Base-by-base conservation (phyloP, 2,888 invertebrate species). In the Oscheius sp. region DNA sequence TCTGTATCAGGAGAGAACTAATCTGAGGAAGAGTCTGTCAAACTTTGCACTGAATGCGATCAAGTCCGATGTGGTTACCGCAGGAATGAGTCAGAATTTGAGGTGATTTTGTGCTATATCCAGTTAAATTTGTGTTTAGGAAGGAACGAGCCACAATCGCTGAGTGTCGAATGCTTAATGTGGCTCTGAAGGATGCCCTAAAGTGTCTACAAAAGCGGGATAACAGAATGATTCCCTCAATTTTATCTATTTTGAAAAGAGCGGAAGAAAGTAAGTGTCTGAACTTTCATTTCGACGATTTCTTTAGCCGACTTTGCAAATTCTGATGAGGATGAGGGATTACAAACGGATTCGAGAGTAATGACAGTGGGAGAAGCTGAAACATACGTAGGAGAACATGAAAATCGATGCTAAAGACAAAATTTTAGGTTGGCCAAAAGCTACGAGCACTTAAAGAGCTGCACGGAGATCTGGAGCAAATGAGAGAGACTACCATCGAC, bases 301-400 rank as follows among this genome's bases (percentile, higher is more conserved):
- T 50, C 71, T 77, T 59, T 51, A 77, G 77, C 77, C 47, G 79
- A 81, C 50, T 58, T 68, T n/a, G 57, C 76, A 57, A 75, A 78
- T 74, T 81, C 81, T n/a, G 81, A 81, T 32, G 78, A 78, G 53
- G 81, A 81, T 50, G 70, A 78, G 59, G 79, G 76, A 7, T 71
- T 76, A 3, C 77, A 78, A 10, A 70, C 76, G 3, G 81, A 78
- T 37, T 81, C 81, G 29, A 77, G 75, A 47, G 78, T 78, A 9
- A 73, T 81, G 65, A 76, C 79, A 13, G 76, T 79, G 74, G 73
- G 74, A 70, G 68, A 78, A 57, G 81, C 81, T 5, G 81, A 81
- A 70, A 76, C 72, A 42, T 72, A 70, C 50, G 81, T 81, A 51
- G 71, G 70, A 51, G 53, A 29, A n/a, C 21, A 21, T 21, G 21